phyloP scores from a whole-genome alignment of 2,888 invertebrate species.

The Drosophila longiperda region DNA sequence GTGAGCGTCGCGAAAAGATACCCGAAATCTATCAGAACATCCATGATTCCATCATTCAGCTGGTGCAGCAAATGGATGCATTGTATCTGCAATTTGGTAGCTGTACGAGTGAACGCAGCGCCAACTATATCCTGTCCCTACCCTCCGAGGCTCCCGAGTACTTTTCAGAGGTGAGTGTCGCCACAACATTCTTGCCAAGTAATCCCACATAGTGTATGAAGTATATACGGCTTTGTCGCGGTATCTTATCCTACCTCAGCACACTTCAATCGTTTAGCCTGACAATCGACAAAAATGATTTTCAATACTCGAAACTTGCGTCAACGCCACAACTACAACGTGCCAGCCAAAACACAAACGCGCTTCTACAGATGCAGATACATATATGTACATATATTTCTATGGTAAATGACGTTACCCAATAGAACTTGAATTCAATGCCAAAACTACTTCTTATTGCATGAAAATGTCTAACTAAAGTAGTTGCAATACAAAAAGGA shows the following conservation, averaged over 20 bases:
- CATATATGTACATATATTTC: not conserved
- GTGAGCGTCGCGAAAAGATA: conserved; percentile 89
- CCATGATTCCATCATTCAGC: conserved; percentile 90
- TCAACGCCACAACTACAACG: conserved; percentile 47
- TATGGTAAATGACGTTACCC: not conserved
- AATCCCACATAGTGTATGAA: conserved; percentile 27
- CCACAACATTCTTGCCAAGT: conserved; percentile 22
- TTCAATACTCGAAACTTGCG: conserved; percentile 63
- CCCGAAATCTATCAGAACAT: conserved; percentile 90
- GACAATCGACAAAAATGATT: conserved; percentile 39
- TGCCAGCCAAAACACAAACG: conserved; percentile 27
- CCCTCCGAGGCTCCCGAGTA: conserved; percentile 86
- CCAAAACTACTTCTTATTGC: not conserved
- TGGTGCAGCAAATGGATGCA: conserved; percentile 87
- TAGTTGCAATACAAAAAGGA: not conserved
- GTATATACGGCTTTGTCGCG: conserved; percentile 9
- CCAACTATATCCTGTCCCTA: conserved; percentile 86
- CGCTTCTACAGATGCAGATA: conserved; percentile 12
- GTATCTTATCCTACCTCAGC: conserved; percentile 67
- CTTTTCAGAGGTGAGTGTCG: conserved; percentile 86
- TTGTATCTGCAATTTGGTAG: conserved; percentile 86
- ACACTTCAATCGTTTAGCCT: conserved; percentile 52
- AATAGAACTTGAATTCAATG: not conserved
- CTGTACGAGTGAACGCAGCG: conserved; percentile 80
- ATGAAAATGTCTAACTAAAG: no score